Evolutionary conservation across 2,888 invertebrate genomes (phyloP).

Genomic region (Epinotia demarniana): DNA sequence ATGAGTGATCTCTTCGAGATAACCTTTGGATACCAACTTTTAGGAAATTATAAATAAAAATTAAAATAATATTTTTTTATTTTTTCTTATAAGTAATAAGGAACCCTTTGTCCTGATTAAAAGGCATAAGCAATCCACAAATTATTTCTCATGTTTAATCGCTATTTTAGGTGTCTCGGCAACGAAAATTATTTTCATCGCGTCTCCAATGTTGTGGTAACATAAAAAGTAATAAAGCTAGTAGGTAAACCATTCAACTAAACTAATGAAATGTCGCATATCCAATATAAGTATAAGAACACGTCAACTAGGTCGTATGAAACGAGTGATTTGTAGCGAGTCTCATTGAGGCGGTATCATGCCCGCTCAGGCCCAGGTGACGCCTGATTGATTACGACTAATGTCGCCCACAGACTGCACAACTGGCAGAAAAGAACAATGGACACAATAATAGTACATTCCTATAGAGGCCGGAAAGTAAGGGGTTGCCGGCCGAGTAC

Average conservation of each 20-base stretch:
- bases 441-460: no score
- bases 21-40: no score
- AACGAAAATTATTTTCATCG: background rate
- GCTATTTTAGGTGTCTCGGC: no score
- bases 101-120: no score
- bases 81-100: no score
- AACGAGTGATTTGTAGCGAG: background rate
- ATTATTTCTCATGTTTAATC: no score
- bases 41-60: no score
- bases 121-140: no score
- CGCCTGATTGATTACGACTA: constrained; percentile 64
- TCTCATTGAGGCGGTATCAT: constrained; percentile 46
- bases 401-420: constrained; percentile 50
- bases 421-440: background rate
- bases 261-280: background rate
- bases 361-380: constrained; percentile 57
- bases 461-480: no score
- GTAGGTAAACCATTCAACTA: background rate
- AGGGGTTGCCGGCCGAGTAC: no score
- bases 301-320: background rate
- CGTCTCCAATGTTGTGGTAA: background rate
- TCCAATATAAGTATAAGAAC: constrained; percentile 1
- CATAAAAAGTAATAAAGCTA: background rate
- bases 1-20: no score
- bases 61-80: no score